These are phyloP conservation scores for Ruditapes philippinarum DNA, from an alignment of 1,140 invertebrate genomes.

Conservation along the genomic window DNA sequence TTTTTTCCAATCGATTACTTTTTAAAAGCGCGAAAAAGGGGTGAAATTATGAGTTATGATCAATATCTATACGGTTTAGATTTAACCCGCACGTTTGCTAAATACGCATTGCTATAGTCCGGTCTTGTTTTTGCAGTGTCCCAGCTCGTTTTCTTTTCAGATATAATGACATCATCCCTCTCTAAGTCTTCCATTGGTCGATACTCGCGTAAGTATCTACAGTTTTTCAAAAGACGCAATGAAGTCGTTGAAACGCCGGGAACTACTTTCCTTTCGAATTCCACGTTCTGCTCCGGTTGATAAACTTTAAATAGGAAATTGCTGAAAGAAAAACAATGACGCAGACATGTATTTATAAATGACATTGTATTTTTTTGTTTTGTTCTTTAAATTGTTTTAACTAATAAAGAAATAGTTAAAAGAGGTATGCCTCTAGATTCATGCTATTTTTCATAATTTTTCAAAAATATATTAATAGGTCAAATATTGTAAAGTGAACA, in stretches of 20 bases:
- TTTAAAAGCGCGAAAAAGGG: no score
- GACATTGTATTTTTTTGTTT: no score
- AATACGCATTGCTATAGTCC: background rate
- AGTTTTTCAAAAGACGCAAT: constrained; percentile 41
- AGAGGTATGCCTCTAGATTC: no score
- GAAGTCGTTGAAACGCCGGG: constrained; percentile 17
- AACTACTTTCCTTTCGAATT: constrained; percentile 41
- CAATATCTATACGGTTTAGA: no score
- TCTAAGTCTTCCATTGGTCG: constrained; percentile 20
- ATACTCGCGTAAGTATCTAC: constrained; percentile 63
- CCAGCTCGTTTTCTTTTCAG: constrained; percentile 48
- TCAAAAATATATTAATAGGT: no score
- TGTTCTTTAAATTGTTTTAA: no score
- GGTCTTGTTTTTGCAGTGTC: background rate
- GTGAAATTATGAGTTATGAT: no score
- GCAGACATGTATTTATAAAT: no score
- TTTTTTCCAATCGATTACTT: no score
- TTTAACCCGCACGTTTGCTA: constrained; percentile 10
- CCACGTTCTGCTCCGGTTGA: constrained; percentile 32
- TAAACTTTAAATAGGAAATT: constrained; percentile 63
- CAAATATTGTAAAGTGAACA: no score
- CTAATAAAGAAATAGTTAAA: no score
- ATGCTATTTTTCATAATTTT: no score
- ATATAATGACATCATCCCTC: background rate
- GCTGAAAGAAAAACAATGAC: constrained; percentile 35